Evolutionary conservation across 2,113 vertebrate species (phyloP), one percentile per base, ranked within the genome.

Genomic region (Callionymus lyra): DNA sequence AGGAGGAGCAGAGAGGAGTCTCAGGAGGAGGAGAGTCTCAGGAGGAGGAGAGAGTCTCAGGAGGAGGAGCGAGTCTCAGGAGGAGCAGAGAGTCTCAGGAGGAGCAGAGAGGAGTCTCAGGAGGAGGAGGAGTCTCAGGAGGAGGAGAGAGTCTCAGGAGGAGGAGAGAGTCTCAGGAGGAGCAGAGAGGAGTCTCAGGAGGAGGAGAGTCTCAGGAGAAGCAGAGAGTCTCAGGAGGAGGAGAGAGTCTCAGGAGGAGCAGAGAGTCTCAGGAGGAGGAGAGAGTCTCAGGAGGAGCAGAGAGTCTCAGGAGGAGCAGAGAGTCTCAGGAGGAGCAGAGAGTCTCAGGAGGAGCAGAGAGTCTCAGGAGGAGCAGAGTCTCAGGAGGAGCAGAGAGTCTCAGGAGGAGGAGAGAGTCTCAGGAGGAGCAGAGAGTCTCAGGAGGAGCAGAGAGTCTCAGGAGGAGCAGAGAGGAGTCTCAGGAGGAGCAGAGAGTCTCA

Each of bases 181-280:
- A 39, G 57, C 62, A 44, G 33, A 55, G n/a, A n/a, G n/a, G 43
- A 45, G 55, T 79, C 77, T 71, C 73, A 52, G 35, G 77, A 50
- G 77, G 65, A 73, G 70, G 68, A 76, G 80, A 75, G 80, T 79
- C 80, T 75, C 58, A 17, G 75, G 73, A 77, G n/a, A n/a, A n/a
- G n/a, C n/a, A n/a, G n/a, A n/a, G n/a, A n/a, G n/a, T n/a, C n/a
- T n/a, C 62, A 64, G 38, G 58, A 60, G 70, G 60, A 39, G 57
- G 59, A 44, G 33, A 55, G 43, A 45, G 55, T 79, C 77, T 71
- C 73, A 52, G 35, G 77, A n/a, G 50, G 77, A 76, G 65, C 71
- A 70, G 68, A 76, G 80, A 75, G 80, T 79, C 80, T 75, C 58
- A 17, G 75, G 73, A 77, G n/a, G n/a, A n/a, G n/a, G n/a, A n/a